Conservation (phyloP, 1,140 invertebrate genomes). For the Lordiphosa collinella region DNA sequence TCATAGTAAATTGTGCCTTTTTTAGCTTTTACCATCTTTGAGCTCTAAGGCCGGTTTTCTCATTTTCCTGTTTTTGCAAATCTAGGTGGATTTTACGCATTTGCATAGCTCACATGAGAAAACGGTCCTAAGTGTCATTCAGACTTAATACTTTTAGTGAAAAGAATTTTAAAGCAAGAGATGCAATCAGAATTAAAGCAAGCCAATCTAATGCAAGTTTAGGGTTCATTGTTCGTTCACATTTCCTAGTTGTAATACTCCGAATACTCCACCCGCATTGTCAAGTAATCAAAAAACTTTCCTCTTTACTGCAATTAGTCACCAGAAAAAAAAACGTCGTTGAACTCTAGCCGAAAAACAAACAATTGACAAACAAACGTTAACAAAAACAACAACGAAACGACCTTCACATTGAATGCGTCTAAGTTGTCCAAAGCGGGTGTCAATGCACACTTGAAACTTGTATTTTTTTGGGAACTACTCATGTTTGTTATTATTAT, state of each 20-base stretch:
- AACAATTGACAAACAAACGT: constrained; percentile 26
- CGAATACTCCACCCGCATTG: constrained; percentile 38
- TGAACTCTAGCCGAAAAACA: constrained; percentile 42
- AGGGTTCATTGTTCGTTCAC: constrained; percentile 25
- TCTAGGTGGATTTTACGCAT: no score
- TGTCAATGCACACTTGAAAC: constrained; percentile 67
- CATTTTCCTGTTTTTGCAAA: no score
- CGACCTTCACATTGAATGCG: constrained; percentile 73
- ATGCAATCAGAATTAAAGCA: background rate
- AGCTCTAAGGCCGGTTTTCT: no score
- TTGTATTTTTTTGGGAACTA: constrained; percentile 34
- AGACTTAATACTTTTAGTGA: no score
- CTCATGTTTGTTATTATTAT: constrained; percentile 43
- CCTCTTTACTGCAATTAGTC: constrained; percentile 53
- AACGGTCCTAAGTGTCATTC: no score
- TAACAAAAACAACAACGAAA: constrained; percentile 13
- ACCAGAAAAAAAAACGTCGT: constrained; percentile 37
- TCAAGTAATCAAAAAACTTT: constrained; percentile 41
- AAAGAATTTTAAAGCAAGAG: no score
- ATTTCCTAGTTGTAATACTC: constrained; percentile 25
- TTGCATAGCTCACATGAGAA: no score
- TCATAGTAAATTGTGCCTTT: no score
- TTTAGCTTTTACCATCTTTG: no score
- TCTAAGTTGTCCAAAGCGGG: constrained; percentile 21
- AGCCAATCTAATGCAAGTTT: background rate